Evolutionary conservation across 2,113 vertebrate genomes (phyloP).

Genomic region (Stegastes partitus): DNA sequence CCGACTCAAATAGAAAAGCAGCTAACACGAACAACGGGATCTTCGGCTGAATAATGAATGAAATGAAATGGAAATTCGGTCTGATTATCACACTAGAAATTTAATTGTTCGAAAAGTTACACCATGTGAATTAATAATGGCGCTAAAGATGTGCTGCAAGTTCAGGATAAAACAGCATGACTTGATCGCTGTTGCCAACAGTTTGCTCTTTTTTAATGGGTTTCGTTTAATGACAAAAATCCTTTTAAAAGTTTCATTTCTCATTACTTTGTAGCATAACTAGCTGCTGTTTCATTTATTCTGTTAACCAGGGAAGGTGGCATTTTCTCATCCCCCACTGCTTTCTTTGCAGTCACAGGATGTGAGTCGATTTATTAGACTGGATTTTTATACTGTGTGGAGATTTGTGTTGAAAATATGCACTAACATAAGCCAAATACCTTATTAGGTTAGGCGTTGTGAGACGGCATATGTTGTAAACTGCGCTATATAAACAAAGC

Average conservation of each 20-base stretch:
- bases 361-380: background rate
- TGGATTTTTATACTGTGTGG: background rate
- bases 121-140: slow-evolving; percentile 19
- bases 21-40: slow-evolving; percentile 8
- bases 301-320: too few relatives aligned
- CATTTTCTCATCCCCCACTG: background rate
- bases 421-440: background rate
- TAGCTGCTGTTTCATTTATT: background rate
- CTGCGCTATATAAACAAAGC: too few relatives aligned
- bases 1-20: background rate
- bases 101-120: slow-evolving; percentile 17
- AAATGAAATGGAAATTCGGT: slow-evolving; percentile 37
- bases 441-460: too few relatives aligned
- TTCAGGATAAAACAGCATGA: background rate
- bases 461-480: too few relatives aligned
- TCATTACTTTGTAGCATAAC: background rate
- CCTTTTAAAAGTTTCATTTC: background rate
- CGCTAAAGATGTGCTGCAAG: slow-evolving; percentile 1
- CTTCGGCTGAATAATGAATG: slow-evolving; percentile 6
- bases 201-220: slow-evolving; percentile 1
- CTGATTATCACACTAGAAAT: slow-evolving; percentile 18
- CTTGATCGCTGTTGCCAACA: background rate
- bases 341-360: background rate
- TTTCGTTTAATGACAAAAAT: slow-evolving; percentile 8
- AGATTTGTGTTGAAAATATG: background rate